Evolutionary conservation across 2,113 vertebrate species (phyloP).

Genomic region (Serinus canaria): DNA sequence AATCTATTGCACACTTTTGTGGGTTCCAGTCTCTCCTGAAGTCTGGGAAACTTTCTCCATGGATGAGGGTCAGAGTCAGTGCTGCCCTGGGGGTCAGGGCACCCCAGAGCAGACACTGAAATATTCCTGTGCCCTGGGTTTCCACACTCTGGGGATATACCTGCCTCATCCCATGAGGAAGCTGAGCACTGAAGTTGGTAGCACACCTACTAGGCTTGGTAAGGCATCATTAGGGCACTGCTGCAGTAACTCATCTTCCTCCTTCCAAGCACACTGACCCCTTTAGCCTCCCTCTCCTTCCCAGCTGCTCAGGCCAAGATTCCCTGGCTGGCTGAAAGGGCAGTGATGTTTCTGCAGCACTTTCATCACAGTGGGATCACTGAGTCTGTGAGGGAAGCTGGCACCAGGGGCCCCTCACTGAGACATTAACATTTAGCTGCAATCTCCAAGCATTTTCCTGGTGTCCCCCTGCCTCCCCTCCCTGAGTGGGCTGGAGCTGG

Average conservation of each 20-base stretch:
- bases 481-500: not conserved
- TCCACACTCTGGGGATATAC: not conserved
- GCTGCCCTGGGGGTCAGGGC: too few species aligned
- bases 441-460: not conserved
- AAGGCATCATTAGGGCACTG: not conserved
- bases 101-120: too few species aligned
- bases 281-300: not conserved
- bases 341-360: not conserved
- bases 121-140: too few species aligned
- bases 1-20: too few species aligned
- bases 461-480: not conserved
- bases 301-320: not conserved
- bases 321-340: slow-evolving; percentile 25
- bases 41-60: too few species aligned
- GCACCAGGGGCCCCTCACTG: not conserved
- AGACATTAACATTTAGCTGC: not conserved
- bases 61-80: too few species aligned
- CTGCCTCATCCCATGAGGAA: not conserved
- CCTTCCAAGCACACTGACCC: not conserved
- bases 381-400: not conserved
- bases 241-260: not conserved
- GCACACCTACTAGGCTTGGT: not conserved
- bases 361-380: not conserved
- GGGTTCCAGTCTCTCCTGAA: too few species aligned
- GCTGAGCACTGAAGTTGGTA: not conserved